Evolutionary conservation across 1,140 invertebrate genomes (phyloP), one percentile per base, ranked within the genome.

Genomic region (Megalopta genalis): DNA sequence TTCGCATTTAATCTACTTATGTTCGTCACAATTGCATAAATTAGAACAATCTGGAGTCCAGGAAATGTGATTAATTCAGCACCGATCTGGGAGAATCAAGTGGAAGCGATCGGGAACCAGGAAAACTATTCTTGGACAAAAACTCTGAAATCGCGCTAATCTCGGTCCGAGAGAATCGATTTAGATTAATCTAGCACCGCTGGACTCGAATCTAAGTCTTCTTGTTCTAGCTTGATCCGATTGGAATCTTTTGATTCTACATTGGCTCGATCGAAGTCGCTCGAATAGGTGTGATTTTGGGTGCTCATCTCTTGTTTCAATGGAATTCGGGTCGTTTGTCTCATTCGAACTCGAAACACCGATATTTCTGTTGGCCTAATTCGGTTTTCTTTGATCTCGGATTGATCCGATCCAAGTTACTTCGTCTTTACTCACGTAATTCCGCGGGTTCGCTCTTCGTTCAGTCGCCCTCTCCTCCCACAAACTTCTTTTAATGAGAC

Each of bases 401-500:
- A 32, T 32, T 4, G 32, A 32, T 4, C 32, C 32, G 42, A 46
- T 46, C 14, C 42, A 6, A 42, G 39, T 42, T 42, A 42, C 39
- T 46, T 12, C 10, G 14, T 46, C 42, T 46, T 12, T 46, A 12
- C 42, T 46, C 42, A 14, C 14, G 42, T 3, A 46, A 46, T 12
- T 46, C 2, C 42, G 9, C 42, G 42, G 2, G 10, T 12, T 18
- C 49, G 5, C 21, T 54, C 49, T 4, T 32, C 32, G 32, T 4
- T 32, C 32, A 4, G 32, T 32, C 4, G 1, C 4, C 32, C 2
- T 21, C 21, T 54, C 49, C 16, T 21, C 16, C 16, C 16, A 16
- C 49, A 68, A 67, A 67, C 66, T 59, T 67, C 25, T 12, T 0
- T 69, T 60, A 69, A 76, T 25, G 23, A 46, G 68, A 27, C 8